Percentiles rank a stretch among this genome's conserved stretches.
Evolutionary conservation across 2,888 invertebrate genomes (phyloP).

Genomic region (Apoda limacodes): DNA sequence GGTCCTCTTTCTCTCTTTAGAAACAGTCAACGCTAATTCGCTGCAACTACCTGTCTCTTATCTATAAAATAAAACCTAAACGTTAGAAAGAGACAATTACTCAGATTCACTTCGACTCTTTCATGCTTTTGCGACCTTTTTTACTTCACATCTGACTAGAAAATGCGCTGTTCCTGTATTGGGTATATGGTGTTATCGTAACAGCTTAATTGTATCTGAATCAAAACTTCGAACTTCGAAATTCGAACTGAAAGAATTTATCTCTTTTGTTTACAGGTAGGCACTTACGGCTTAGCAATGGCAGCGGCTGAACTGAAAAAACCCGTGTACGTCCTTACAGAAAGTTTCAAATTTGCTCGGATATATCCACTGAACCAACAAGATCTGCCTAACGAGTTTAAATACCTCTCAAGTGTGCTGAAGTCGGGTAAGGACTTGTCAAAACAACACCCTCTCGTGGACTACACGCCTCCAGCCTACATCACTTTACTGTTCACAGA

Average conservation of each 20-base stretch:
- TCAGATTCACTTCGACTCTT: too few relatives aligned
- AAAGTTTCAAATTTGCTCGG: slow-evolving; percentile 97
- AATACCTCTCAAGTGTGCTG: slow-evolving; percentile 69
- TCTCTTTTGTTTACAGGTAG: slow-evolving; percentile 72
- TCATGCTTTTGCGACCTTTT: too few relatives aligned
- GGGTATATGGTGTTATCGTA: too few relatives aligned
- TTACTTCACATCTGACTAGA: too few relatives aligned
- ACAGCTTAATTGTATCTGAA: too few relatives aligned
- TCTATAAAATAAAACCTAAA: too few relatives aligned
- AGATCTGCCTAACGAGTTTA: slow-evolving; percentile 91
- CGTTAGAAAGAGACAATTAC: too few relatives aligned
- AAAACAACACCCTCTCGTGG: slow-evolving; percentile 88
- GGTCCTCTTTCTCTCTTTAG: too few relatives aligned
- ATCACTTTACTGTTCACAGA: slow-evolving; percentile 95
- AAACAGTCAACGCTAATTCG: too few relatives aligned
- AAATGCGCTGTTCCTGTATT: too few relatives aligned
- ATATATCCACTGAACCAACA: slow-evolving; percentile 93
- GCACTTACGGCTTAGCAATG: slow-evolving; percentile 86
- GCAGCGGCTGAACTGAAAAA: slow-evolving; percentile 92
- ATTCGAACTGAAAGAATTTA: neutral
- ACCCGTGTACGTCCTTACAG: slow-evolving; percentile 94
- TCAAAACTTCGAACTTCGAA: neutral
- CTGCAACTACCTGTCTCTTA: too few relatives aligned
- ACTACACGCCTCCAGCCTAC: slow-evolving; percentile 96
- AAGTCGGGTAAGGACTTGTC: slow-evolving; percentile 46